Percentiles rank a stretch among this genome's conserved stretches.
Evolutionary conservation across 2,113 vertebrate genomes (phyloP).

Genomic region (Arizona elegans): DNA sequence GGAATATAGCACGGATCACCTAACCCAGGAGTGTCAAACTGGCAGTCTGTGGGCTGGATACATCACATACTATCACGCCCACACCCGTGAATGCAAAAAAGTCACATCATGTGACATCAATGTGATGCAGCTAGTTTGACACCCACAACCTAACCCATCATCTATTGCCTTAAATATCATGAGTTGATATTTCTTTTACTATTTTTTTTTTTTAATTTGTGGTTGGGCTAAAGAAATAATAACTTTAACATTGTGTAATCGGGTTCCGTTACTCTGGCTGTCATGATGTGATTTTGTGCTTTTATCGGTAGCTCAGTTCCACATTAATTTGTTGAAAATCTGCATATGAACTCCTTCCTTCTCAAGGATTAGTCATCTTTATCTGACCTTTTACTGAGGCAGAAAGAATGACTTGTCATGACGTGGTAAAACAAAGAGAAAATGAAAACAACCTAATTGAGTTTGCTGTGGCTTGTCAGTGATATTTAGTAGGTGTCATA

Average conservation of each 20-base stretch:
- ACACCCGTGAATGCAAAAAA: too few species aligned
- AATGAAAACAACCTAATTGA: conserved; percentile 1
- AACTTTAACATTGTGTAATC: conserved; percentile 12
- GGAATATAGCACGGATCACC: neutral
- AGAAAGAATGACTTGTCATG: conserved; percentile 20
- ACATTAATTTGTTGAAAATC: neutral
- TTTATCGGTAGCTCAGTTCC: conserved; percentile 23
- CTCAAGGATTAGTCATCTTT: conserved; percentile 28
- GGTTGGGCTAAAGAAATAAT: conserved; percentile 10
- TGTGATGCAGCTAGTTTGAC: too few species aligned
- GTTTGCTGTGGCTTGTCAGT: neutral
- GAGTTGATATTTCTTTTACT: conserved; percentile 23
- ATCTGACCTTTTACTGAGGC: neutral
- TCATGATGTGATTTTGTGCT: neutral
- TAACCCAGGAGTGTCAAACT: neutral
- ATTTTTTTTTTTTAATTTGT: conserved; percentile 33
- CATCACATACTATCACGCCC: too few species aligned
- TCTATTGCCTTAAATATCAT: neutral
- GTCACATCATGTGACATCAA: too few species aligned
- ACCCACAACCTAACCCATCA: too few species aligned
- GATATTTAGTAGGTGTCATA: conserved; percentile 5
- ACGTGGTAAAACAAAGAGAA: conserved; percentile 30
- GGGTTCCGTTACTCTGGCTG: neutral
- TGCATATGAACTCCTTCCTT: conserved; percentile 19
- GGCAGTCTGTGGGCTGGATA: too few species aligned